Conservation (phyloP, 2,797 vertebrate species). For the Vespertilio murinus region DNA sequence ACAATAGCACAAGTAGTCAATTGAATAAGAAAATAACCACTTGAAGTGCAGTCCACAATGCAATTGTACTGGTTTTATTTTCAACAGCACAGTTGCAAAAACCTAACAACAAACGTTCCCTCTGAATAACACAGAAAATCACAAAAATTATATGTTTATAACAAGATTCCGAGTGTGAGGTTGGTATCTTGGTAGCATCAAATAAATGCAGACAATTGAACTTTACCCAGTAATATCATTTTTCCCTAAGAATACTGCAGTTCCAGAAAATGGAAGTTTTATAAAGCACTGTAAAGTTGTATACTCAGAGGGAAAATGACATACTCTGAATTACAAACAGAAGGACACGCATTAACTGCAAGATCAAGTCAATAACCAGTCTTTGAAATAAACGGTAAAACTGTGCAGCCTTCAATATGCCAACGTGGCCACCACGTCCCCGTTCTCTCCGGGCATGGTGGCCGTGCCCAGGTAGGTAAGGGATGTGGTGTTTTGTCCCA, state of each 20-base stretch:
- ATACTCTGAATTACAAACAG: neutral
- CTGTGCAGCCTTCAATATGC: neutral
- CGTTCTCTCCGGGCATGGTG: conserved; percentile 39
- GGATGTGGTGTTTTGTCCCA: neutral
- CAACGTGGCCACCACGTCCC: neutral
- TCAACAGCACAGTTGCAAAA: neutral
- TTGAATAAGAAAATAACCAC: neutral
- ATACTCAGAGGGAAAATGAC: neutral
- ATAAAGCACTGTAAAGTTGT: neutral
- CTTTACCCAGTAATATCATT: neutral
- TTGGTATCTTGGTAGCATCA: neutral
- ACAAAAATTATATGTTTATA: neutral
- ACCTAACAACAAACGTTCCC: neutral
- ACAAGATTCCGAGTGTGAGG: neutral
- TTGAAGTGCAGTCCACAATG: neutral
- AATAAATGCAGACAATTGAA: neutral
- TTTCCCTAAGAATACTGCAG: neutral
- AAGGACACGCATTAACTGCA: neutral
- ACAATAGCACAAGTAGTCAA: neutral
- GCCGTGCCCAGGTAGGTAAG: neutral
- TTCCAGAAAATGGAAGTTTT: neutral
- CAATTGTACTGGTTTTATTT: neutral
- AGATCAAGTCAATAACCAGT: conserved; percentile 32
- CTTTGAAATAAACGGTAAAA: conserved; percentile 41
- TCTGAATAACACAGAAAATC: neutral